Percentiles rank a stretch among this genome's conserved stretches.
Conservation (phyloP, 2,113 vertebrate genomes). For the Chloropsis hardwickii region DNA sequence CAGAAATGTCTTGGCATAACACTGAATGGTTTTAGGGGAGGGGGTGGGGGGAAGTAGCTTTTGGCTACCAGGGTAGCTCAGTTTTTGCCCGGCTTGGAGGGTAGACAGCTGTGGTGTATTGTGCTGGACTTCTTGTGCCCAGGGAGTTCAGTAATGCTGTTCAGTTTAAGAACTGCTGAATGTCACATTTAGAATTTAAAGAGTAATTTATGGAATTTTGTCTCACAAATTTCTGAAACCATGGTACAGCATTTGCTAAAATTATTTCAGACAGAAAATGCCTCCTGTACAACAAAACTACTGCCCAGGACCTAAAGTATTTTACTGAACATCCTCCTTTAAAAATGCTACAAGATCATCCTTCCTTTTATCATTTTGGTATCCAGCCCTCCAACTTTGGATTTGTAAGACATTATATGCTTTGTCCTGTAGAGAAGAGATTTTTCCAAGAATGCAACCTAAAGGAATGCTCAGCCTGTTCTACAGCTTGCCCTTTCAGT, state of each 20-base stretch:
- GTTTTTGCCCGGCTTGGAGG: background rate
- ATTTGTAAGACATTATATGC: background rate
- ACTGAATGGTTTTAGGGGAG: background rate
- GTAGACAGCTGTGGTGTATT: too few species aligned
- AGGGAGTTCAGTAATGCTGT: fast-evolving
- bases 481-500: background rate
- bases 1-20: background rate
- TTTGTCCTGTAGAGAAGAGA: background rate
- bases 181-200: background rate
- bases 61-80: background rate
- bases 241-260: background rate
- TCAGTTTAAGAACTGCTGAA: background rate
- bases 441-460: background rate
- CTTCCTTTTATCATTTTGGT: background rate
- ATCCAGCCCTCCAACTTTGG: background rate
- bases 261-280: background rate
- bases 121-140: background rate
- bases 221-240: background rate
- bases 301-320: background rate
- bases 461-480: background rate
- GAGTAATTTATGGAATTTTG: background rate
- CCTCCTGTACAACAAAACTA: background rate
- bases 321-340: background rate
- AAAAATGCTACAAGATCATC: background rate
- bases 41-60: fast-evolving